Evolutionary conservation across 2,113 vertebrate genomes (phyloP).

Genomic region (Numida meleagris): DNA sequence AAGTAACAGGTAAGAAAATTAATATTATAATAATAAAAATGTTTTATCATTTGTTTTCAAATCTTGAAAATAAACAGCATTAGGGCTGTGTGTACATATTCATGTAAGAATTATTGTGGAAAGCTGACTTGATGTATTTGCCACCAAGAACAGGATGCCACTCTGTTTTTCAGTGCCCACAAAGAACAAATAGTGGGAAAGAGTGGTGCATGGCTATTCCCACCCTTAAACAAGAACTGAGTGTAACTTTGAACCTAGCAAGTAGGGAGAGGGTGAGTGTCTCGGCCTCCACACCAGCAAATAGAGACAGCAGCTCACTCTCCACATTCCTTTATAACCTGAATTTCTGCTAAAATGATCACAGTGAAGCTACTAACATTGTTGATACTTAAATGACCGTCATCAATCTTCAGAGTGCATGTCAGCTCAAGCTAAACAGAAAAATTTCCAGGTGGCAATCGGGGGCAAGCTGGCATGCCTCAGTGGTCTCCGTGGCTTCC

Average conservation of each 20-base stretch:
- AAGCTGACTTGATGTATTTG: neutral
- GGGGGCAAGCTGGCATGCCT: neutral
- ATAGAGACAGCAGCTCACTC: neutral
- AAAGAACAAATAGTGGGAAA: neutral
- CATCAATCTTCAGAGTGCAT: neutral
- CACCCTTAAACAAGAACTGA: neutral
- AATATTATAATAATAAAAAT: neutral
- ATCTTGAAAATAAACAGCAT: neutral
- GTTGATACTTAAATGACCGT: neutral
- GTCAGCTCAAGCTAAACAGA: neutral
- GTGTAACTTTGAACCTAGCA: neutral
- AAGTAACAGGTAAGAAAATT: neutral
- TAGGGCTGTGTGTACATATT: neutral
- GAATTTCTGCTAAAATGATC: neutral
- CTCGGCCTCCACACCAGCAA: neutral
- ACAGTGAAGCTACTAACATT: neutral
- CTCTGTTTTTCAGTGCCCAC: neutral
- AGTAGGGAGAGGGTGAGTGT: neutral
- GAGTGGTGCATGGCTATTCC: neutral
- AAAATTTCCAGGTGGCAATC: neutral
- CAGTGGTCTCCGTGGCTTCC: rapidly evolving
- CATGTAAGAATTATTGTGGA: neutral
- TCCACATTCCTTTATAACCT: neutral
- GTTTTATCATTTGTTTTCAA: neutral
- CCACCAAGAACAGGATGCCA: neutral